Evolutionary conservation across 2,113 vertebrate species (phyloP).

Genomic region (Rhinichthys klamathensis): DNA sequence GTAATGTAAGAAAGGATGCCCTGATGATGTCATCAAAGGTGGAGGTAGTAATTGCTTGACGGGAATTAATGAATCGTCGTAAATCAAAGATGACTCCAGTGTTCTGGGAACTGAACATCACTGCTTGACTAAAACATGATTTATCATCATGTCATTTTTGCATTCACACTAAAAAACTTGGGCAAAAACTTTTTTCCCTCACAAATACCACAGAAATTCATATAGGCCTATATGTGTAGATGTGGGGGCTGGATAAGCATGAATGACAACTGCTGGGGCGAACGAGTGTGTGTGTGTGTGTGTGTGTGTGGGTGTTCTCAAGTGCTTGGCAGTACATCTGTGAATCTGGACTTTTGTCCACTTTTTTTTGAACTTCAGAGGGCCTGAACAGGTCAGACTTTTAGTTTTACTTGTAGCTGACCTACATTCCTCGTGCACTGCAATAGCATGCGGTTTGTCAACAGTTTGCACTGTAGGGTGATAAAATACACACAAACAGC

Average conservation of each 20-base stretch:
- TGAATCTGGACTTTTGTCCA: constrained; percentile 8
- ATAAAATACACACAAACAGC: constrained; percentile 29
- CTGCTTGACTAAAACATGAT: background rate
- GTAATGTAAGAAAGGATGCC: constrained; percentile 26
- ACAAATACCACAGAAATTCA: background rate
- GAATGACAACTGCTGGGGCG: background rate
- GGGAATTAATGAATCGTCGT: background rate
- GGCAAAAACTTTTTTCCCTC: background rate
- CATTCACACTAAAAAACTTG: background rate
- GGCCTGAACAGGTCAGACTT: constrained; percentile 35
- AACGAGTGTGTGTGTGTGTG: too few relatives aligned
- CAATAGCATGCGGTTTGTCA: constrained; percentile 25
- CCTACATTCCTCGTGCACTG: background rate
- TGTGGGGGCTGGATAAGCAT: background rate
- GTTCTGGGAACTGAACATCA: background rate
- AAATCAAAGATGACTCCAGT: background rate
- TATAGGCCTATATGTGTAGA: background rate
- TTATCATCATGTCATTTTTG: background rate
- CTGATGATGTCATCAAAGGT: background rate
- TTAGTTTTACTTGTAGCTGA: constrained; percentile 26
- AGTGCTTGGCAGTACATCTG: background rate
- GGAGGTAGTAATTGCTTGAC: constrained; percentile 3
- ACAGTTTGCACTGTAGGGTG: constrained; percentile 21
- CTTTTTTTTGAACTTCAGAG: constrained; percentile 30
- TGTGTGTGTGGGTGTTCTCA: background rate